These are phyloP conservation scores for Cancer borealis DNA, from an alignment of 2,888 invertebrate species.

Conservation along the genomic window DNA sequence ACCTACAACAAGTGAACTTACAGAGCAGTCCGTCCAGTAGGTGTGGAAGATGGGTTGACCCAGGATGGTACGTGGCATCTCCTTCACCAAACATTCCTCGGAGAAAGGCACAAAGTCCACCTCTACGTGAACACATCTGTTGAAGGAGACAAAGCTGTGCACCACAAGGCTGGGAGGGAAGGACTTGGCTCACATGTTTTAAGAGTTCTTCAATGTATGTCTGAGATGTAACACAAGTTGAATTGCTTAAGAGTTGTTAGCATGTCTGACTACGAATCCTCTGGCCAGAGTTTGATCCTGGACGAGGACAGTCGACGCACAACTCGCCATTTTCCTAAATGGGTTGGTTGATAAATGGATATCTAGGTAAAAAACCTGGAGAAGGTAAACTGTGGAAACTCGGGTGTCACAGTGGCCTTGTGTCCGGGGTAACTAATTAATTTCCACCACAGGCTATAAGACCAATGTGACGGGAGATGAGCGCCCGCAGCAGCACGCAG, in stretches of 20 bases:
- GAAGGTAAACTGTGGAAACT: too few relatives aligned
- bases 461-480: too few relatives aligned
- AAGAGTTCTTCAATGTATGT: background rate
- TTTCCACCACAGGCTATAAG: too few relatives aligned
- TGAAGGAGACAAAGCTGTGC: background rate
- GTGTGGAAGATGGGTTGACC: slow-evolving; percentile 95
- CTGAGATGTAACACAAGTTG: background rate
- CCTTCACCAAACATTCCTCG: slow-evolving; percentile 83
- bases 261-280: too few relatives aligned
- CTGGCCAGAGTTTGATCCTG: too few relatives aligned
- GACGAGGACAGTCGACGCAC: too few relatives aligned
- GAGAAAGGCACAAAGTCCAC: slow-evolving; percentile 81
- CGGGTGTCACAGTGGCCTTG: too few relatives aligned
- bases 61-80: slow-evolving; percentile 88
- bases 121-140: slow-evolving; percentile 79
- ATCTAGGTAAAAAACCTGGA: too few relatives aligned
- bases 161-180: background rate
- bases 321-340: too few relatives aligned
- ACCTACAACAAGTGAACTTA: slow-evolving; percentile 81
- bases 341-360: too few relatives aligned
- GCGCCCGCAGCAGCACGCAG: too few relatives aligned
- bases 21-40: slow-evolving; percentile 96
- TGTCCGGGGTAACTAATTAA: too few relatives aligned
- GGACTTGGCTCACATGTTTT: background rate
- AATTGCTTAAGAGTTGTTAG: background rate